A percentile compares a stretch with the other conserved stretches of the same genome.
Evolutionary conservation across 2,888 invertebrate species (phyloP).

Genomic region (Rhogogaster chlorosoma): DNA sequence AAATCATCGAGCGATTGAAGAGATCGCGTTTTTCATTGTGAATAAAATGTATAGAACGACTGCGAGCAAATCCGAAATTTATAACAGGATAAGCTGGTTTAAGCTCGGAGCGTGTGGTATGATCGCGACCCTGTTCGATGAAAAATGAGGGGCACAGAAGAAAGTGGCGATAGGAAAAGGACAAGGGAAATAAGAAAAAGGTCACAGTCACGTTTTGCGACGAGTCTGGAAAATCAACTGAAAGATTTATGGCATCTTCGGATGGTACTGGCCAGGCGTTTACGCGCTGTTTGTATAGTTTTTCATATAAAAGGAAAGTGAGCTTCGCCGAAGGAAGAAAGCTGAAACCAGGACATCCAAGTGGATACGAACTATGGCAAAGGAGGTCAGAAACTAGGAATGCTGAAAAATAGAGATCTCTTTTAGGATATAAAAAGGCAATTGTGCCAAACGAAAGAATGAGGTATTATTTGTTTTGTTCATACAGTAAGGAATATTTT

Average conservation of each 20-base stretch:
- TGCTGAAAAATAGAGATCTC: background rate
- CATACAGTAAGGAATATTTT: background rate
- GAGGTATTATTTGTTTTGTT: constrained; percentile 4
- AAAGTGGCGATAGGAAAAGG: constrained; percentile 25
- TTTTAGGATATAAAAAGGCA: background rate
- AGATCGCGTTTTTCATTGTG: constrained; percentile 40
- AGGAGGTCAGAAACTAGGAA: background rate
- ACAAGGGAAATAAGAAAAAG: background rate
- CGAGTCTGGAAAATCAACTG: constrained; percentile 17
- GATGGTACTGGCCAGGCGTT: background rate
- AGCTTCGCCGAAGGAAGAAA: background rate
- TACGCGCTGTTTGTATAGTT: constrained; percentile 10
- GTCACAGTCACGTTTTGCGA: background rate
- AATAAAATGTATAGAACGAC: constrained; percentile 56
- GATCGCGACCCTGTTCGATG: constrained; percentile 40
- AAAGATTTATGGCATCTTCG: constrained; percentile 6
- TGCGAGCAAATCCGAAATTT: constrained; percentile 63
- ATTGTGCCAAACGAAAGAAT: background rate
- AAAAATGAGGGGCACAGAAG: constrained; percentile 45
- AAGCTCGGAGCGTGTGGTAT: constrained; percentile 55
- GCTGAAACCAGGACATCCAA: background rate
- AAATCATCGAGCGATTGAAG: constrained; percentile 33
- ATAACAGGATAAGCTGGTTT: constrained; percentile 64
- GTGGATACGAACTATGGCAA: background rate
- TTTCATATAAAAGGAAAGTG: constrained; percentile 3